Evolutionary conservation across 1,140 invertebrate species (phyloP).

Genomic region (Drosophila sucinea): DNA sequence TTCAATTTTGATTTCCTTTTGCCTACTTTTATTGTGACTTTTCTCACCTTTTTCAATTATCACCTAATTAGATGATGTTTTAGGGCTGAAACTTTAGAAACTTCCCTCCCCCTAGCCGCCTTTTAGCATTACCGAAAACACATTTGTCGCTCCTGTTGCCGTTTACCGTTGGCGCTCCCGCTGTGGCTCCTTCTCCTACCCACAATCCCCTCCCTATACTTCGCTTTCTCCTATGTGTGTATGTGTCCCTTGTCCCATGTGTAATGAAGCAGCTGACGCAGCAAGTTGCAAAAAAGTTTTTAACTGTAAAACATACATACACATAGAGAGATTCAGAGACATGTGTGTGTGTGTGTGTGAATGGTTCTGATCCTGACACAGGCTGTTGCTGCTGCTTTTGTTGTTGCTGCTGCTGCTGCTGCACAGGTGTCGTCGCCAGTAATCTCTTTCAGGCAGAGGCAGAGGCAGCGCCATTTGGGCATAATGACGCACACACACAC

Average conservation of each 20-base stretch:
- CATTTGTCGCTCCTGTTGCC: constrained; percentile 12
- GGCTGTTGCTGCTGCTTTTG: constrained; percentile 33
- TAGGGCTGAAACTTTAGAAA: constrained; percentile 5
- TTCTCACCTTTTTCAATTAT: constrained; percentile 18
- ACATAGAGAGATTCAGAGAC: constrained; percentile 11
- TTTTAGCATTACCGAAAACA: constrained; percentile 6
- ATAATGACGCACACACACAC: constrained; percentile 72
- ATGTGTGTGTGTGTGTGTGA: constrained; percentile 23
- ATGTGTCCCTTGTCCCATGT: constrained; percentile 52
- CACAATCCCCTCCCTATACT: background rate
- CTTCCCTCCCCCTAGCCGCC: background rate
- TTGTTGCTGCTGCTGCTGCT: constrained; percentile 41
- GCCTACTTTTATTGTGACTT: background rate
- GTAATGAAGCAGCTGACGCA: constrained; percentile 81
- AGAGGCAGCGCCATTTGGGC: constrained; percentile 67
- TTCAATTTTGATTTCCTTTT: background rate
- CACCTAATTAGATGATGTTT: constrained; percentile 1
- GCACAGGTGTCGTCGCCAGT: constrained; percentile 78
- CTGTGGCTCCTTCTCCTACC: constrained; percentile 1
- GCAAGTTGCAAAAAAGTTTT: constrained; percentile 74
- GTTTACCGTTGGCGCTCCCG: constrained; percentile 15
- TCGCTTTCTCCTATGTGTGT: constrained; percentile 31
- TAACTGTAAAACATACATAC: constrained; percentile 53
- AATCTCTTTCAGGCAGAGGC: constrained; percentile 65
- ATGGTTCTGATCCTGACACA: constrained; percentile 23